Evolutionary conservation across 2,113 vertebrate species (phyloP).

Genomic region (Neoarius graeffei): DNA sequence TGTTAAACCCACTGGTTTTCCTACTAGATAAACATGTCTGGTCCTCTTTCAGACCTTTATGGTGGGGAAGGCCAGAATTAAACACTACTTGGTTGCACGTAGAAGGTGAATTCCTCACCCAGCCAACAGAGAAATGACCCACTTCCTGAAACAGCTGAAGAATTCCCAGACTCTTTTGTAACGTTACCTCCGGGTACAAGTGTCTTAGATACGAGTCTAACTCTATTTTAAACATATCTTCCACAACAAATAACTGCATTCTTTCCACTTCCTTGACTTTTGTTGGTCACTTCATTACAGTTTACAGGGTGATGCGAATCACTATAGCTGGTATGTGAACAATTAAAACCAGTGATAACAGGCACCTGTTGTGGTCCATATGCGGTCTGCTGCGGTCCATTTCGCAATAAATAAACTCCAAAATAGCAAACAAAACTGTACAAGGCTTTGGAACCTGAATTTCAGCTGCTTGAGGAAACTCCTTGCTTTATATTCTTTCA

Average conservation of each 20-base stretch:
- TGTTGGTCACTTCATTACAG: slow-evolving; percentile 8
- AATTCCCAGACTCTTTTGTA: slow-evolving; percentile 16
- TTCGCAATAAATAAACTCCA: background rate
- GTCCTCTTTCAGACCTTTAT: background rate
- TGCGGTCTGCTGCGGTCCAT: background rate
- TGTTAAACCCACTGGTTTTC: background rate
- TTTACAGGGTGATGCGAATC: background rate
- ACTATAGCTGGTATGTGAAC: slow-evolving; percentile 9
- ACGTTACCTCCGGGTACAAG: background rate
- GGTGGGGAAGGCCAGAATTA: background rate
- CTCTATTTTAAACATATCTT: background rate
- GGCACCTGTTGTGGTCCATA: slow-evolving; percentile 5
- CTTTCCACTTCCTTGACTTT: slow-evolving; percentile 34
- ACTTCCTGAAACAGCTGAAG: background rate
- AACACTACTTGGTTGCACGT: background rate
- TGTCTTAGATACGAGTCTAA: background rate
- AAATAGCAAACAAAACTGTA: too few relatives aligned
- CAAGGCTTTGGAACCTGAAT: background rate
- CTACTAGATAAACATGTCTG: background rate
- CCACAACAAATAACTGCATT: slow-evolving; percentile 9
- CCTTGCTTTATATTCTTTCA: background rate
- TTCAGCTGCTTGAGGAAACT: background rate
- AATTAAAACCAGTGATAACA: background rate
- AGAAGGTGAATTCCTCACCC: background rate
- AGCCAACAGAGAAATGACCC: background rate